Conservation (phyloP, 2,888 invertebrate species). For the Theretra japonica region DNA sequence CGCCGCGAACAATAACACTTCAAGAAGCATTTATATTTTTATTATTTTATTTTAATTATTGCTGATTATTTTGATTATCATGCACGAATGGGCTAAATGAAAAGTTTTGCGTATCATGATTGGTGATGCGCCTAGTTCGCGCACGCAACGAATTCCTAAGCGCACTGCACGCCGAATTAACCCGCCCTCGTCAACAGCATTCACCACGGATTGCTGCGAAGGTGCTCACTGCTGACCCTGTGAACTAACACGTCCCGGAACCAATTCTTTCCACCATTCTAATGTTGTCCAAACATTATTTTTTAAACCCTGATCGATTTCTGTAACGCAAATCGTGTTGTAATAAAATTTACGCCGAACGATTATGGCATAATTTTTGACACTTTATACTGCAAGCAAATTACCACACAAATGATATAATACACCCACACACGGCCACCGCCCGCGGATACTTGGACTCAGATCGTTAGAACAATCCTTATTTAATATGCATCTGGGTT, state of each 20-base stretch:
- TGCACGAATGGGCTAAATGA: neutral
- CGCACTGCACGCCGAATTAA: neutral
- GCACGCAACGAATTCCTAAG: neutral
- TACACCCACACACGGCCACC: slow-evolving; percentile 27
- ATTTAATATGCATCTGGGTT: slow-evolving; percentile 49
- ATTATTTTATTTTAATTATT: neutral
- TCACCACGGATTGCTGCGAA: neutral
- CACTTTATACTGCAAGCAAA: slow-evolving; percentile 20
- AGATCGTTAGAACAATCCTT: slow-evolving; percentile 34
- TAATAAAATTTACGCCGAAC: slow-evolving; percentile 7
- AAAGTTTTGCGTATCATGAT: neutral
- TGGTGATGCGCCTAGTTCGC: neutral
- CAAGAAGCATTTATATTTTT: neutral
- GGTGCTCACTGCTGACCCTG: neutral
- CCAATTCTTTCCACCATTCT: neutral
- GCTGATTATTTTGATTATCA: too few species aligned
- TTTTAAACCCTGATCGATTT: slow-evolving; percentile 10
- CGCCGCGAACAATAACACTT: neutral
- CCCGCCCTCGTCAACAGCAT: neutral
- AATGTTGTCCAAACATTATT: neutral
- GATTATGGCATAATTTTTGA: slow-evolving; percentile 18
- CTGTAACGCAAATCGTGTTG: slow-evolving; percentile 10
- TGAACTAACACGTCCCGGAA: slow-evolving; percentile 6
- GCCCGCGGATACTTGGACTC: slow-evolving; percentile 32
- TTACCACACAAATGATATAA: slow-evolving; percentile 26